These are phyloP conservation scores for Albula goreensis DNA, from an alignment of 2,113 vertebrate species.

Conservation along the genomic window DNA sequence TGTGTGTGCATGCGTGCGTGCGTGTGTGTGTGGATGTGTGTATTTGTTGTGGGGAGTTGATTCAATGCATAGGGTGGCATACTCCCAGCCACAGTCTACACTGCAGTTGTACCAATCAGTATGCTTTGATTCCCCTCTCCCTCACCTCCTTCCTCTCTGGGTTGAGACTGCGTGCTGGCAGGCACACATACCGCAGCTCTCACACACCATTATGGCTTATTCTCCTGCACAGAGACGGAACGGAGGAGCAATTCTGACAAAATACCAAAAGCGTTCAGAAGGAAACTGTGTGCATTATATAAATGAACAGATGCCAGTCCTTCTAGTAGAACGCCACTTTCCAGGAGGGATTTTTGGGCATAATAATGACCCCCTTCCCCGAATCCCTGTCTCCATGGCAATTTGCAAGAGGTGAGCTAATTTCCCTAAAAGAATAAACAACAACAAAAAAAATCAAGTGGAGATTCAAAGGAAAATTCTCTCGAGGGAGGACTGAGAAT, in stretches of 20 bases:
- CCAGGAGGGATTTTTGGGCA: neutral
- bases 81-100: neutral
- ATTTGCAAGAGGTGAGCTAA: neutral
- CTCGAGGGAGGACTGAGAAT: neutral
- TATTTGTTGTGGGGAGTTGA: neutral
- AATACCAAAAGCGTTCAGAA: neutral
- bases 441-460: neutral
- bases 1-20: neutral
- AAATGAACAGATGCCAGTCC: neutral
- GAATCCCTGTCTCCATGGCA: neutral
- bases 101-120: constrained; percentile 11
- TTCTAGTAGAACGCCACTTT: neutral
- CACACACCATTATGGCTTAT: neutral
- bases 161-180: neutral
- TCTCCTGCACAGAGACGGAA: neutral
- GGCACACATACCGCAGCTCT: no score
- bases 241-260: neutral
- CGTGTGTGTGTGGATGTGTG: neutral
- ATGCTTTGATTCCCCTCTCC: neutral
- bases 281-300: neutral
- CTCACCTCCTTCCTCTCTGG: constrained; percentile 4
- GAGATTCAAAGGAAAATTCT: neutral
- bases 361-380: neutral
- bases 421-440: neutral
- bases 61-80: neutral